Evolutionary conservation across 2,113 vertebrate species (phyloP).

Genomic region (Pipra filicauda): DNA sequence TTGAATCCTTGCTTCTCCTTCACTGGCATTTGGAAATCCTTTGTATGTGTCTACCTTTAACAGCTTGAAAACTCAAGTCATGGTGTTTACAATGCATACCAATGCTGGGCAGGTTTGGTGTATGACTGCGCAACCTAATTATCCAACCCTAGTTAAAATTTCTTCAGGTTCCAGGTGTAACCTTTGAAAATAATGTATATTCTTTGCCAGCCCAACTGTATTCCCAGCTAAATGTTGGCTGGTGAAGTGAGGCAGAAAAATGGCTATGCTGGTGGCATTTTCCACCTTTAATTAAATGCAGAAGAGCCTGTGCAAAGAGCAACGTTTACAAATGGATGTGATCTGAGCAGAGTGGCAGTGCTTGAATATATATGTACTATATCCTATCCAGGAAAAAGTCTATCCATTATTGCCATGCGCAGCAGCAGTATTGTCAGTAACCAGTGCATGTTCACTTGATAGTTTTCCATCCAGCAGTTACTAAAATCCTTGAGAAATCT

Average conservation of each 20-base stretch:
- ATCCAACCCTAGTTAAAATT: not conserved
- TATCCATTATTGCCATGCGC: not conserved
- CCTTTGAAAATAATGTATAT: not conserved
- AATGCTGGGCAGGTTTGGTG: not conserved
- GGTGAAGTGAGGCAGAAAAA: not conserved
- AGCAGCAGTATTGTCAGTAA: not conserved
- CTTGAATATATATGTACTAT: not conserved
- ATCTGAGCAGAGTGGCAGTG: not conserved
- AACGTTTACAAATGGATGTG: not conserved
- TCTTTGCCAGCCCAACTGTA: not conserved
- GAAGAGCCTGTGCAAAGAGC: not conserved
- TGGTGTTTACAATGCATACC: not conserved
- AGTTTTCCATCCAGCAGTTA: not conserved
- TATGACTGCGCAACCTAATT: not conserved
- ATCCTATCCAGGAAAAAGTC: not conserved
- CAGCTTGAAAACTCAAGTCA: not conserved
- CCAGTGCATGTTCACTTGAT: not conserved
- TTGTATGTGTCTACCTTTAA: fast-evolving
- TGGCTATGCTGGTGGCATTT: not conserved
- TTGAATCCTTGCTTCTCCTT: not conserved
- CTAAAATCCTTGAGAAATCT: not conserved
- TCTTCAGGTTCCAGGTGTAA: not conserved
- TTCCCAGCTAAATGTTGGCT: not conserved
- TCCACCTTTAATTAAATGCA: not conserved
- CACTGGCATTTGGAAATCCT: not conserved